Evolutionary conservation across 1,140 invertebrate species (phyloP).

Genomic region (Drosophila lacertosa): DNA sequence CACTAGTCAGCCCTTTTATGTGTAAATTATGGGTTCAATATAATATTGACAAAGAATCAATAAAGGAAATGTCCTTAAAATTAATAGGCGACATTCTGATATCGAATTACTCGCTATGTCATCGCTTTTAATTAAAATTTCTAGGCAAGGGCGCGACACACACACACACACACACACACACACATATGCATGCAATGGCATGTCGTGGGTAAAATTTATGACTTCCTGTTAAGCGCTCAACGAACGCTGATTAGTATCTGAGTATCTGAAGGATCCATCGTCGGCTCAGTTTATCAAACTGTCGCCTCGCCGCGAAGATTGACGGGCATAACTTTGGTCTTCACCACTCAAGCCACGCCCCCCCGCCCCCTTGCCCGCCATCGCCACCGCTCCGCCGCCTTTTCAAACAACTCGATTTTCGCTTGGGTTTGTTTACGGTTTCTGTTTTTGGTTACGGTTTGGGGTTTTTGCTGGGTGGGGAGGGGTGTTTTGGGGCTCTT

Average conservation of each 20-base stretch:
- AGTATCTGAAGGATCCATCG: conserved; percentile 50
- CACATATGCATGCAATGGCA: conserved; percentile 32
- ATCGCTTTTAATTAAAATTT: conserved; percentile 84
- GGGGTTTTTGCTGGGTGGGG: conserved; percentile 10
- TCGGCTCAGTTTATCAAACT: conserved; percentile 77
- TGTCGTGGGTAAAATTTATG: conserved; percentile 72
- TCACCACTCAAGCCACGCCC: background rate
- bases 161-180: conserved; percentile 24
- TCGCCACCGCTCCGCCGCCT: background rate
- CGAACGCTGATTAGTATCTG: conserved; percentile 75
- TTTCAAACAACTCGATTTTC: background rate
- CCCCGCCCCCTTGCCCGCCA: background rate
- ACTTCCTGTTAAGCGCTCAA: conserved; percentile 68
- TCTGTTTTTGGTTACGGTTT: background rate
- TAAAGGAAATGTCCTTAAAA: conserved; percentile 83
- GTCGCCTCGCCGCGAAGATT: conserved; percentile 70
- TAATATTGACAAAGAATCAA: conserved; percentile 83
- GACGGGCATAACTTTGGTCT: conserved; percentile 62
- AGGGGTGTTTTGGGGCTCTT: conserved; percentile 5
- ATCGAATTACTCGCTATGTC: conserved; percentile 83
- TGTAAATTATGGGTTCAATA: conserved; percentile 81
- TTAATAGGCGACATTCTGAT: conserved; percentile 83
- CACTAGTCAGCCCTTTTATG: conserved; percentile 67
- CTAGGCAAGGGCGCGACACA: conserved; percentile 71
- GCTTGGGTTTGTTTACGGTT: background rate